These are phyloP conservation scores for Antheraea yamamai DNA, from an alignment of 2,888 invertebrate genomes.

Conservation along the genomic window DNA sequence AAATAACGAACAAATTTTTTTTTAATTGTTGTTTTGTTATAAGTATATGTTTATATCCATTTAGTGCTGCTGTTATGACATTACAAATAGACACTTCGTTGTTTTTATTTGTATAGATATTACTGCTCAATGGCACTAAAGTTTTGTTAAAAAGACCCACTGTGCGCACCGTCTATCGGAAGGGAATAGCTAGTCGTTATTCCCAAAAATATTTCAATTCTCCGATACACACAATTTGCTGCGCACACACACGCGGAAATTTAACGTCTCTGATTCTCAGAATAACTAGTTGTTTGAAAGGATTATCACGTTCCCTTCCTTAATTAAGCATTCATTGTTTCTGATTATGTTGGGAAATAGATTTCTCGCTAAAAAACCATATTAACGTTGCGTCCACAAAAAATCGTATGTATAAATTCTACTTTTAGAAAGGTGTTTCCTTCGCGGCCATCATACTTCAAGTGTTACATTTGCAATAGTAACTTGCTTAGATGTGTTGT, in stretches of 20 bases:
- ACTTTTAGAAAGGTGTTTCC: too few species aligned
- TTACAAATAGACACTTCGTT: too few species aligned
- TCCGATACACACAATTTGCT: neutral
- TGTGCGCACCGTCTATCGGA: neutral
- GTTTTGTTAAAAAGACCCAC: neutral
- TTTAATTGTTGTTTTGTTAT: too few species aligned
- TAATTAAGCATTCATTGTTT: neutral
- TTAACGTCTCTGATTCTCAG: neutral
- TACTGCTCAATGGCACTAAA: neutral
- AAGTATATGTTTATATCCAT: too few species aligned
- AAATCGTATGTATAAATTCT: neutral
- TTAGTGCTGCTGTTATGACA: too few species aligned
- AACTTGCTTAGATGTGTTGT: too few species aligned
- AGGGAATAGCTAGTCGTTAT: neutral
- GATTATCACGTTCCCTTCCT: slow-evolving; percentile 14
- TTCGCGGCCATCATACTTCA: too few species aligned
- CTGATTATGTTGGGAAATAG: neutral
- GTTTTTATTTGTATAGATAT: too few species aligned
- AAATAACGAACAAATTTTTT: too few species aligned
- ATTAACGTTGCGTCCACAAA: neutral
- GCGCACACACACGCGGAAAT: slow-evolving; percentile 1
- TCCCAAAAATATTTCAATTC: slow-evolving; percentile 8
- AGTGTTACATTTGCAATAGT: too few species aligned
- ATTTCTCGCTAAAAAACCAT: neutral
- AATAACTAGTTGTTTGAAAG: neutral